Evolutionary conservation across 92 coral and sea anemone genomes (phyloP).

Genomic region (Palythoa caribaeorum): DNA sequence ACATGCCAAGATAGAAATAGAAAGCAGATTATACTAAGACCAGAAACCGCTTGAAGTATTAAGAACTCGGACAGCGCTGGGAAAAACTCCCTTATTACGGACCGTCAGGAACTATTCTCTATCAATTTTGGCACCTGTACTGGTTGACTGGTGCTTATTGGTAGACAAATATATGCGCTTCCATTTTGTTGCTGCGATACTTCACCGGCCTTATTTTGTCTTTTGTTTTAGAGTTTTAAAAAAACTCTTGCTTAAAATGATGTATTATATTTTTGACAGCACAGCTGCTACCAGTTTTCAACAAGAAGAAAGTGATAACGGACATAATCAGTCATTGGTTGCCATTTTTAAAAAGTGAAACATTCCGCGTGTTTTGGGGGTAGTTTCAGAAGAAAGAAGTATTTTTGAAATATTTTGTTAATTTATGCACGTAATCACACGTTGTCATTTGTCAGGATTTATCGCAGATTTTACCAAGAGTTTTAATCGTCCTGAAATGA

Average conservation of each 20-base stretch:
- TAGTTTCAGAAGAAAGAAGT: too few species aligned
- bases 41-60: not conserved
- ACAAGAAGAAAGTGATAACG: not conserved
- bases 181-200: not conserved
- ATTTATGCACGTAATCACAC: too few species aligned
- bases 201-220: not conserved
- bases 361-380: not conserved
- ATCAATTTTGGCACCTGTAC: constrained; percentile 4
- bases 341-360: not conserved
- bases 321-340: not conserved
- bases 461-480: not conserved
- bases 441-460: not conserved
- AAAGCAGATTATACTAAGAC: not conserved
- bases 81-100: not conserved
- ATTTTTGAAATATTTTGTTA: too few species aligned
- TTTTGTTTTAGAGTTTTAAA: not conserved
- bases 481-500: not conserved
- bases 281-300: not conserved
- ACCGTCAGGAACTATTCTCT: not conserved
- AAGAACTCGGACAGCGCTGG: not conserved
- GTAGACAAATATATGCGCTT: not conserved
- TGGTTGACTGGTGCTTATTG: not conserved
- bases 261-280: not conserved
- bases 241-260: not conserved
- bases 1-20: not conserved